A percentile compares a stretch with the other conserved stretches of the same genome.
Evolutionary conservation across 2,888 invertebrate genomes (phyloP).

Genomic region (Drosophila koepferae): DNA sequence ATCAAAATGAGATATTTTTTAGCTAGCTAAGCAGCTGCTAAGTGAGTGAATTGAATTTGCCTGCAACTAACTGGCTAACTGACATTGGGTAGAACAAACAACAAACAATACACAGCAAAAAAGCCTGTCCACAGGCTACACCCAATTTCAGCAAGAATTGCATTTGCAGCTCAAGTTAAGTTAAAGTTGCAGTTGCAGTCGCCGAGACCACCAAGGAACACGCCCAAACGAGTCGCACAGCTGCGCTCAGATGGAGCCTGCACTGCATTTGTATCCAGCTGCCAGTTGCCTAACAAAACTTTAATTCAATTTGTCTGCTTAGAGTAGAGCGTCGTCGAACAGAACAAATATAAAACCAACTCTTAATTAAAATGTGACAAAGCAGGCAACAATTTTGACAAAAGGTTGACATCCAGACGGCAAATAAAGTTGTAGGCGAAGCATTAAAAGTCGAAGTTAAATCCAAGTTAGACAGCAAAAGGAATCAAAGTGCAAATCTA

Average conservation of each 20-base stretch:
- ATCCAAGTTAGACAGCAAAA: background rate
- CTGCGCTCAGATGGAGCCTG: slow-evolving; percentile 53
- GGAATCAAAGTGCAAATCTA: slow-evolving; percentile 6
- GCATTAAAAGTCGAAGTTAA: background rate
- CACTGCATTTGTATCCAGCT: slow-evolving; percentile 21
- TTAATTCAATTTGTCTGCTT: slow-evolving; percentile 68
- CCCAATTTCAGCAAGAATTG: slow-evolving; percentile 69
- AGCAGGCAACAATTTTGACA: slow-evolving; percentile 11
- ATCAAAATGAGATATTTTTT: slow-evolving; percentile 15
- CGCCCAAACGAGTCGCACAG: slow-evolving; percentile 78
- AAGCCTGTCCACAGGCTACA: slow-evolving; percentile 52
- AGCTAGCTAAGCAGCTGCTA: slow-evolving; percentile 15
- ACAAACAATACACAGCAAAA: slow-evolving; percentile 20
- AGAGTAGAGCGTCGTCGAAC: slow-evolving; percentile 12
- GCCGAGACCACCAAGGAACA: slow-evolving; percentile 72
- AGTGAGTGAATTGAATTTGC: slow-evolving; percentile 2
- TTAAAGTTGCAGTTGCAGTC: slow-evolving; percentile 20
- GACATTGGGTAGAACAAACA: slow-evolving; percentile 54
- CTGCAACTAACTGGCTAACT: slow-evolving; percentile 45
- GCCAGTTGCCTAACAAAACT: slow-evolving; percentile 32
- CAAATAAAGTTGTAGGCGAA: slow-evolving; percentile 21
- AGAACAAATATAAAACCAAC: slow-evolving; percentile 16
- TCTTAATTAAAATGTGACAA: slow-evolving; percentile 53
- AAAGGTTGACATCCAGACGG: slow-evolving; percentile 8
- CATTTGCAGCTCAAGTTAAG: slow-evolving; percentile 20